Base-by-base conservation (phyloP, 2,113 vertebrate species). In the Cnemophilus loriae region DNA sequence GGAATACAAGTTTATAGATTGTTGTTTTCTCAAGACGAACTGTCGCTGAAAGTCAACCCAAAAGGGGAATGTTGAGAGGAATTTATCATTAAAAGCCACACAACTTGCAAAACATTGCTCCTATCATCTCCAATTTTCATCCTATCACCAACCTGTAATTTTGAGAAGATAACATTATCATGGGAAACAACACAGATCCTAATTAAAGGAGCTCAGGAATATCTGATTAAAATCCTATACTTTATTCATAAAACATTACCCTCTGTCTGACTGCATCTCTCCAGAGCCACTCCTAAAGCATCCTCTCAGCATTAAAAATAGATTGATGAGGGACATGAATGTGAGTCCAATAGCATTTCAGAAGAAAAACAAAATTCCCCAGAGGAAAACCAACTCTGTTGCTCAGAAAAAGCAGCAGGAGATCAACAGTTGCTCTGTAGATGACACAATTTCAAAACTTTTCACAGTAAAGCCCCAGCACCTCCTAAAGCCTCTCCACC, bases 141-240 rank as follows among this genome's bases (percentile, higher is more conserved):
- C 42, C 16, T 27, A 64, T 16, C 55, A 61, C 32, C 3, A 18
- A 21, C 6, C 37, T 0, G 2, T 8, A 3, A 33, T 24, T 70
- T 56, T 64, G 68, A 80, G 59, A 52, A 56, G 53, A 47, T 3
- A 37, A 37, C 6, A 57, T 33, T 41, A 33, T 26, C 42, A 52
- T 15, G 53, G 76, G 79, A 84, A 83, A 59, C 35, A 47, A 74
- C 28, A 55, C 8, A 55, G 64, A 42, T 33, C 35, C 27, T 42
- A 80, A 91, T 61, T 87, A 91, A 91, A 69, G 68, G 14, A 93
- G 65, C 37, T 79, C 67, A 56, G 78, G 44, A 90, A 19, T 42
- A 78, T 42, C 59, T 30, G 11, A 74, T 91, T 86, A 64, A 89
- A 87, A 91, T 52, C 20, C 55, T 68, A 0, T 52, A 26, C 57